Evolutionary conservation across 1,140 invertebrate genomes (phyloP).

Genomic region (Metaphire vulgaris): DNA sequence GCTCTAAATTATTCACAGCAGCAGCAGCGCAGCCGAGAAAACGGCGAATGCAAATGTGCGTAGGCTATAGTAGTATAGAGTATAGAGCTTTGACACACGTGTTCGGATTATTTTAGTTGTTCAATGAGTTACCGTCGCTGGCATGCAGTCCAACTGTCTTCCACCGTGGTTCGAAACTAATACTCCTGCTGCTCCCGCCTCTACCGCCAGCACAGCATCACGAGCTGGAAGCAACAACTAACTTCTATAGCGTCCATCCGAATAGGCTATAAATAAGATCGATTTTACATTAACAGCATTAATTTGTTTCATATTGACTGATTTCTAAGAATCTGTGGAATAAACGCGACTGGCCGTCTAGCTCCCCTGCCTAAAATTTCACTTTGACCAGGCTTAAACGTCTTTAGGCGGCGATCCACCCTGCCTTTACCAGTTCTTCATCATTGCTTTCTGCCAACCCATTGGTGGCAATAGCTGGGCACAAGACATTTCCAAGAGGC

Average conservation of each 20-base stretch:
- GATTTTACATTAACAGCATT: background rate
- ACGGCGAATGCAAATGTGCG: background rate
- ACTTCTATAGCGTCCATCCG: background rate
- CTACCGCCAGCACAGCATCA: conserved; percentile 70
- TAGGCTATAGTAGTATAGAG: background rate
- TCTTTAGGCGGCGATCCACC: no score
- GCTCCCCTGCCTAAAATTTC: no score
- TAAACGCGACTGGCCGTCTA: background rate
- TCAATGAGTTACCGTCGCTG: conserved; percentile 71
- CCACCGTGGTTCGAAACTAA: conserved; percentile 88
- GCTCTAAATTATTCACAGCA: background rate
- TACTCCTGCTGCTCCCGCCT: conserved; percentile 69
- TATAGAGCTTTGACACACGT: conserved; percentile 17
- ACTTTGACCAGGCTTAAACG: no score
- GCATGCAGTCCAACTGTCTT: conserved; percentile 76
- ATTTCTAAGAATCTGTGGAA: background rate
- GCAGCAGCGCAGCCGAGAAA: background rate
- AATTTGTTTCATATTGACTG: background rate
- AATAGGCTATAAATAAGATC: background rate
- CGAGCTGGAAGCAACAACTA: conserved; percentile 66
- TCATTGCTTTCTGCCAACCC: no score
- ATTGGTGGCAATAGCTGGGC: no score
- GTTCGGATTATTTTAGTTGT: no score
- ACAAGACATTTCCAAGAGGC: no score
- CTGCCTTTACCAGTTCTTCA: no score